Conservation (phyloP, 2,797 vertebrate genomes). For the Cichlasoma orientale region DNA sequence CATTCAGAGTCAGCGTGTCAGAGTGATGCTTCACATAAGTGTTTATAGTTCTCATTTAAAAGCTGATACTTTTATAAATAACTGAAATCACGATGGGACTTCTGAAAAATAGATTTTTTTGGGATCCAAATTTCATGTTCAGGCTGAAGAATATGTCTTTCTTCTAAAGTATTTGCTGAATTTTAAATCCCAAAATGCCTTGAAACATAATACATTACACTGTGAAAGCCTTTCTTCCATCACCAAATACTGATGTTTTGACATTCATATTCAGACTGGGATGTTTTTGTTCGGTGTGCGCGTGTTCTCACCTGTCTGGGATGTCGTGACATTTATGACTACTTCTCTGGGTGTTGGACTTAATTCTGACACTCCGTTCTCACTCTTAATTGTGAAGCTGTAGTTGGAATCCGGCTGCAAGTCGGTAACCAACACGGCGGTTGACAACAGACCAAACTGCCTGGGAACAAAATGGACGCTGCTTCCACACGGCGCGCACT, state of each 20-base stretch:
- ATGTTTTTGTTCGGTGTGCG: neutral
- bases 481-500: constrained; percentile 80
- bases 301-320: constrained; percentile 82
- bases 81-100: neutral
- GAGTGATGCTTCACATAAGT: constrained; percentile 20
- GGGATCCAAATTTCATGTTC: neutral
- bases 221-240: neutral
- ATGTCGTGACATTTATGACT: constrained; percentile 83
- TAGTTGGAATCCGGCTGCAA: constrained; percentile 86
- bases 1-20: constrained; percentile 18
- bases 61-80: neutral
- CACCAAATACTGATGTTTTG: neutral
- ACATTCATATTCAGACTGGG: neutral
- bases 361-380: constrained; percentile 83
- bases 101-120: neutral
- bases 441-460: constrained; percentile 79
- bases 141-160: neutral
- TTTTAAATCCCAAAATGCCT: neutral
- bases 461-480: constrained; percentile 83
- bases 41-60: constrained; percentile 11
- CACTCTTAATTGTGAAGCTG: constrained; percentile 83
- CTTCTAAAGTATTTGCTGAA: neutral
- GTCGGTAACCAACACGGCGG: constrained; percentile 80
- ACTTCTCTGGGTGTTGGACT: constrained; percentile 77
- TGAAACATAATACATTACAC: neutral